These are phyloP conservation scores for Xyrauchen texanus DNA, from an alignment of 2,113 vertebrate species.

Conservation along the genomic window DNA sequence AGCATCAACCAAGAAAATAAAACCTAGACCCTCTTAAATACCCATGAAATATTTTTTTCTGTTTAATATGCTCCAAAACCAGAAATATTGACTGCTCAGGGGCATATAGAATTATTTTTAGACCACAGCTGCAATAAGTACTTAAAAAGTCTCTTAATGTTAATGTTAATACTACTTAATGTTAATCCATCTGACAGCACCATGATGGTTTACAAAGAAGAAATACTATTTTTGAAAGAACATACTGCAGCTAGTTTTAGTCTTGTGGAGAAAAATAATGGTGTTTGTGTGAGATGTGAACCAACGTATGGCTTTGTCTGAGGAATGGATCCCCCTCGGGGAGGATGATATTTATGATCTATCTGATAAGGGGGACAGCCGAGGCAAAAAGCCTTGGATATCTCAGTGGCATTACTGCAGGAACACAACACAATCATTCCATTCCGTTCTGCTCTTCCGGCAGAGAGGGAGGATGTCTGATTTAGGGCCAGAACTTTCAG, in stretches of 20 bases:
- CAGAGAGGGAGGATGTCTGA: conserved; percentile 66
- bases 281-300: conserved; percentile 18
- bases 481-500: conserved; percentile 65
- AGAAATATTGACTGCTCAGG: too few species aligned
- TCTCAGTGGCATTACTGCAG: conserved; percentile 26
- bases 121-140: too few species aligned
- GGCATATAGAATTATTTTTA: too few species aligned
- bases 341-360: conserved; percentile 55
- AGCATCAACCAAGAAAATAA: too few species aligned
- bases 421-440: conserved; percentile 58
- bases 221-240: conserved; percentile 33
- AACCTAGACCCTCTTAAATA: too few species aligned
- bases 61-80: too few species aligned
- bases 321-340: conserved; percentile 43
- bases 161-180: too few species aligned
- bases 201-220: neutral
- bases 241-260: conserved; percentile 21
- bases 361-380: conserved; percentile 45
- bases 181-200: conserved; percentile 6
- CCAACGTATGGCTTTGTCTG: conserved; percentile 39
- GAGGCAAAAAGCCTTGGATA: conserved; percentile 24
- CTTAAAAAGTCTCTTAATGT: too few species aligned
- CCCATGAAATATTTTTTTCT: too few species aligned
- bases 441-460: conserved; percentile 45
- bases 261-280: conserved; percentile 5